Conservation (phyloP, 2,113 vertebrate species). For the Crotalus helleri region DNA sequence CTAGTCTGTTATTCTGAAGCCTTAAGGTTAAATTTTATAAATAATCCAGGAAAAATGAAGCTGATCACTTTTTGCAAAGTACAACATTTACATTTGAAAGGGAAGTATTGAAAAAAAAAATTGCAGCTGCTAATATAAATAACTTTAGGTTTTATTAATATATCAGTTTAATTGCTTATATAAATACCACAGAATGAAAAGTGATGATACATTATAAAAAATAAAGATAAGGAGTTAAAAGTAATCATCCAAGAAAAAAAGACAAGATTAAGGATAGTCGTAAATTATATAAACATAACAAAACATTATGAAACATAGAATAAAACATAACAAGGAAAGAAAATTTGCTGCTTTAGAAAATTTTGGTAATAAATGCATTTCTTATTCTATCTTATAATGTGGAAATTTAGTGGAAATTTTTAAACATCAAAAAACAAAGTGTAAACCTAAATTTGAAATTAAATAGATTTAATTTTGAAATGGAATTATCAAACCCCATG, state of each 20-base stretch:
- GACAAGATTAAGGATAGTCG: conserved; percentile 22
- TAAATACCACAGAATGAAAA: background rate
- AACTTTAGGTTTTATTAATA: no score
- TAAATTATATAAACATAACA: conserved; percentile 39
- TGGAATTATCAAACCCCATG: background rate
- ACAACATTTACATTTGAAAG: background rate
- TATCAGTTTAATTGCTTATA: background rate
- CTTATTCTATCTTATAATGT: conserved; percentile 8
- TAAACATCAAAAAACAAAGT: background rate
- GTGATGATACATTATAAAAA: conserved; percentile 32
- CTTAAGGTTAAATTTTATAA: background rate
- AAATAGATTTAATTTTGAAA: background rate
- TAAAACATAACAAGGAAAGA: conserved; percentile 41
- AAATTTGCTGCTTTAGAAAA: conserved; percentile 48
- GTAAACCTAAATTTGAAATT: background rate
- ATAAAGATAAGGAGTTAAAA: conserved; percentile 32
- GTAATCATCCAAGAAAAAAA: conserved; percentile 42
- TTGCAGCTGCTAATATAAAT: background rate
- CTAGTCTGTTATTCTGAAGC: background rate
- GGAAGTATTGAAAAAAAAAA: background rate
- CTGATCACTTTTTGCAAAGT: background rate
- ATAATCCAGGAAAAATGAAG: background rate
- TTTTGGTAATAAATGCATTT: conserved; percentile 3
- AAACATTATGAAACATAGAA: conserved; percentile 53
- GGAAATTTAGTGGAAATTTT: conserved; percentile 10